A percentile compares a stretch with the other conserved stretches of the same genome.
phyloP scores from a whole-genome alignment of 2,888 invertebrate genomes.

The Cosmia pyralina region DNA sequence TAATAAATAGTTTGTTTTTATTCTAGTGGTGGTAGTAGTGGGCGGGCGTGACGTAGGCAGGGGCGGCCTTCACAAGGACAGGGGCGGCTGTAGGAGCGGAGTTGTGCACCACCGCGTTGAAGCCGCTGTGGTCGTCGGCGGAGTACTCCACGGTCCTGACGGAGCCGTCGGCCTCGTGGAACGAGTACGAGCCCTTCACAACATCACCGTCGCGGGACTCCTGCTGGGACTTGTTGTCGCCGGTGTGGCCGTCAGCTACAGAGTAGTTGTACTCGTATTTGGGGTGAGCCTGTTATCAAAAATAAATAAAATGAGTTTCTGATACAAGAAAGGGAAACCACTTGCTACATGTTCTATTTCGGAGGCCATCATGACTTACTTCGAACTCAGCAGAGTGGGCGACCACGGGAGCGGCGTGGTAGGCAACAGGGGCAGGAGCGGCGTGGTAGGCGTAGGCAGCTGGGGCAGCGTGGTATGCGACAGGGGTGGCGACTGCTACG shows the following conservation, averaged over 20 bases:
- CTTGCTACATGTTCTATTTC: neutral
- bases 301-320: slow-evolving; percentile 66
- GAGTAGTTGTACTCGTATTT: slow-evolving; percentile 86
- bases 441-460: slow-evolving; percentile 45
- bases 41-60: slow-evolving; percentile 59
- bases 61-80: slow-evolving; percentile 48
- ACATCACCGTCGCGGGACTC: slow-evolving; percentile 88
- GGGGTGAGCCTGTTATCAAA: slow-evolving; percentile 78
- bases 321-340: neutral
- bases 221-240: slow-evolving; percentile 86
- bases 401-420: slow-evolving; percentile 81
- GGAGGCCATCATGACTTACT: slow-evolving; percentile 18
- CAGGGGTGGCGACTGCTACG: slow-evolving; percentile 63
- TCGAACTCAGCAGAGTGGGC: slow-evolving; percentile 51
- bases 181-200: slow-evolving; percentile 89
- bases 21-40: slow-evolving; percentile 62
- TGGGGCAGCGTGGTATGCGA: slow-evolving; percentile 40
- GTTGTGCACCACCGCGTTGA: slow-evolving; percentile 77
- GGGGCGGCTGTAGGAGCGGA: slow-evolving; percentile 66
- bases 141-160: slow-evolving; percentile 87
- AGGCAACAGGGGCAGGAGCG: slow-evolving; percentile 46
- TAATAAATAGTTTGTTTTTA: slow-evolving; percentile 31
- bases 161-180: slow-evolving; percentile 88
- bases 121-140: slow-evolving; percentile 85
- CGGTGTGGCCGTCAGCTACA: slow-evolving; percentile 85